Conservation (phyloP, 2,797 vertebrate species). For the Pygocentrus nattereri region DNA sequence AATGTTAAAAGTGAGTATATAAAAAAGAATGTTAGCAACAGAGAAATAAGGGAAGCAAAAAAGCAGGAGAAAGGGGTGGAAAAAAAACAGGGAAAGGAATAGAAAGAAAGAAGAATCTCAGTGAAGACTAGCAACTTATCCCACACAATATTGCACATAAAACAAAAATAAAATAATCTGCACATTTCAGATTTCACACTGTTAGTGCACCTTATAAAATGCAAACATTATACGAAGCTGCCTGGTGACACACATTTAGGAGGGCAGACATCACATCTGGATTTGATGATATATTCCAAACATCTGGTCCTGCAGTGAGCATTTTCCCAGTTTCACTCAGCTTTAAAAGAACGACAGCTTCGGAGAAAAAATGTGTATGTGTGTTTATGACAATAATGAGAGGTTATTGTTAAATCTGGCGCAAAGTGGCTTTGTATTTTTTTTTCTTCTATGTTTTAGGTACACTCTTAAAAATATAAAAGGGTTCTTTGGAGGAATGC, state of each 20-base stretch:
- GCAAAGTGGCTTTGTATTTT: background rate
- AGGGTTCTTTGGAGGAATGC: no score
- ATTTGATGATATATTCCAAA: constrained; percentile 38
- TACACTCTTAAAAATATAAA: background rate
- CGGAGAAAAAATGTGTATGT: constrained; percentile 14
- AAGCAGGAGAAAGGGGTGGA: no score
- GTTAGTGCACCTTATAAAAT: constrained; percentile 5
- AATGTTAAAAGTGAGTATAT: no score
- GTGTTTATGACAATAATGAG: constrained; percentile 20
- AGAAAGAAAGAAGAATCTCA: background rate
- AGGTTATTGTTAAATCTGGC: constrained; percentile 31
- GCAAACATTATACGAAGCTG: background rate
- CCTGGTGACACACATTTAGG: constrained; percentile 16
- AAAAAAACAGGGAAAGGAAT: no score
- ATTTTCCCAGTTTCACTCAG: background rate
- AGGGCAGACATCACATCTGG: constrained; percentile 41
- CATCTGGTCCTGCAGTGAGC: constrained; percentile 36
- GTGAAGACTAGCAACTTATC: background rate
- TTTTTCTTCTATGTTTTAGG: constrained; percentile 16
- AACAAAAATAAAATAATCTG: background rate
- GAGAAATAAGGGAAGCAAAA: no score
- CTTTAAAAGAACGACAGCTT: constrained; percentile 30
- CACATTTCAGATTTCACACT: background rate
- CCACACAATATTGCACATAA: background rate
- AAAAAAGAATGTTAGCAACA: no score